Percentiles rank a stretch among this genome's conserved stretches.
Conservation (phyloP, 1,140 invertebrate genomes). For the Tenebrio molitor region DNA sequence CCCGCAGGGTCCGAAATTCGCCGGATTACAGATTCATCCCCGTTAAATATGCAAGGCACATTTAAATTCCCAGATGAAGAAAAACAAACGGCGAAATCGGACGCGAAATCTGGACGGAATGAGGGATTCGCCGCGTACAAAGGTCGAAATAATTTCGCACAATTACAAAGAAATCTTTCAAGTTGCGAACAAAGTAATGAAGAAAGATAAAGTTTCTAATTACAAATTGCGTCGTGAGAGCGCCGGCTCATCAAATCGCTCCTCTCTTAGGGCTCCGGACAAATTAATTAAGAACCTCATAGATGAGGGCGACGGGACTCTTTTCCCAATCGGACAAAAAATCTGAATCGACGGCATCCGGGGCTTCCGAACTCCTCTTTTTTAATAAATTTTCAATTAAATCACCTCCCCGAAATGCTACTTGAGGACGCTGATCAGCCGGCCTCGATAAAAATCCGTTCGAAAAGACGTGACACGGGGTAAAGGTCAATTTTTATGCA, state of each 20-base stretch:
- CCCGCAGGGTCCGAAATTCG: constrained; percentile 26
- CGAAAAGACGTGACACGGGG: not conserved
- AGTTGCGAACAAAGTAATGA: constrained; percentile 36
- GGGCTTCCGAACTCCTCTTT: no score
- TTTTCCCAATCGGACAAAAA: not conserved
- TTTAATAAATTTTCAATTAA: constrained; percentile 15
- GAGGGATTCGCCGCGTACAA: no score
- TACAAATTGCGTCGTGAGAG: constrained; percentile 32
- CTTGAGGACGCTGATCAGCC: not conserved
- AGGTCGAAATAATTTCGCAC: constrained; percentile 21
- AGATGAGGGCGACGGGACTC: constrained; percentile 3
- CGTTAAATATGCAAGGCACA: constrained; percentile 29
- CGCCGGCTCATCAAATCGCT: constrained; percentile 33
- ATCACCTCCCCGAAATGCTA: not conserved
- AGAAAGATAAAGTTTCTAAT: constrained; percentile 45
- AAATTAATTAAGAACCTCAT: constrained; percentile 43
- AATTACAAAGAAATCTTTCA: constrained; percentile 43
- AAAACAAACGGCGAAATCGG: constrained; percentile 1
- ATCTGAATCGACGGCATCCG: no score
- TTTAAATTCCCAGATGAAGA: constrained; percentile 19
- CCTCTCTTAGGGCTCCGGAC: constrained; percentile 17
- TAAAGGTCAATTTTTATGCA: constrained; percentile 62
- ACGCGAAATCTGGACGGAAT: no score
- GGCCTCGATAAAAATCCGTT: constrained; percentile 7
- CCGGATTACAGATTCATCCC: constrained; percentile 29